Percentiles rank a stretch among this genome's conserved stretches.
Evolutionary conservation across 1,140 invertebrate genomes (phyloP).

Genomic region (Atta cephalotes): DNA sequence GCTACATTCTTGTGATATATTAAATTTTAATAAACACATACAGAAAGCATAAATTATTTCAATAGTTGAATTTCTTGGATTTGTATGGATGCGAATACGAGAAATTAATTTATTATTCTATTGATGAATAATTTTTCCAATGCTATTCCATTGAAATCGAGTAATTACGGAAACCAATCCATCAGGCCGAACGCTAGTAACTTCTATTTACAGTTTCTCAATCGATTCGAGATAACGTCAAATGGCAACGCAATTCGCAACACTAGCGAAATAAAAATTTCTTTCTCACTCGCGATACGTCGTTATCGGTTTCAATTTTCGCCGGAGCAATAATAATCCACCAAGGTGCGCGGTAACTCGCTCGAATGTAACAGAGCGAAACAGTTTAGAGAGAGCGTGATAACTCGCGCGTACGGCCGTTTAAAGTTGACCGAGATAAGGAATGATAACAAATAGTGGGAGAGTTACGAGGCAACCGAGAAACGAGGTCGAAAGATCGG

Average conservation of each 20-base stretch:
- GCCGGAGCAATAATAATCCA: constrained; percentile 44
- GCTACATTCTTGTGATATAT: neutral
- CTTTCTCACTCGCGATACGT: constrained; percentile 46
- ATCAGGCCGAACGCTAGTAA: constrained; percentile 18
- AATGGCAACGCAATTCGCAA: constrained; percentile 54
- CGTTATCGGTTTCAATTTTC: constrained; percentile 67
- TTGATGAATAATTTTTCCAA: neutral
- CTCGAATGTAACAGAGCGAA: constrained; percentile 59
- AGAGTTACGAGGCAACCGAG: constrained; percentile 72
- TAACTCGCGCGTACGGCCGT: constrained; percentile 67
- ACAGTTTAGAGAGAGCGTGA: constrained; percentile 62
- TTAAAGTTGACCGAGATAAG: constrained; percentile 76
- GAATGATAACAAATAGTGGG: constrained; percentile 70
- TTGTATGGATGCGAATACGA: neutral
- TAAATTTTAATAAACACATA: neutral
- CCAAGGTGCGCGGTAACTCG: constrained; percentile 13
- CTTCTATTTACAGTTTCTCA: constrained; percentile 52
- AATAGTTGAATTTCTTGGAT: constrained; percentile 1
- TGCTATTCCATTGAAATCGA: constrained; percentile 2
- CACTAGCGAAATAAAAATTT: constrained; percentile 53
- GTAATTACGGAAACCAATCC: constrained; percentile 47
- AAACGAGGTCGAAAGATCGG: constrained; percentile 77
- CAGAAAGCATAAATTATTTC: neutral
- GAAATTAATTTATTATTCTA: constrained; percentile 34
- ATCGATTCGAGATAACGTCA: constrained; percentile 51